A percentile compares a stretch with the other conserved stretches of the same genome.
phyloP scores from a whole-genome alignment of 2,888 invertebrate species.

The Meteorus cinctellus region DNA sequence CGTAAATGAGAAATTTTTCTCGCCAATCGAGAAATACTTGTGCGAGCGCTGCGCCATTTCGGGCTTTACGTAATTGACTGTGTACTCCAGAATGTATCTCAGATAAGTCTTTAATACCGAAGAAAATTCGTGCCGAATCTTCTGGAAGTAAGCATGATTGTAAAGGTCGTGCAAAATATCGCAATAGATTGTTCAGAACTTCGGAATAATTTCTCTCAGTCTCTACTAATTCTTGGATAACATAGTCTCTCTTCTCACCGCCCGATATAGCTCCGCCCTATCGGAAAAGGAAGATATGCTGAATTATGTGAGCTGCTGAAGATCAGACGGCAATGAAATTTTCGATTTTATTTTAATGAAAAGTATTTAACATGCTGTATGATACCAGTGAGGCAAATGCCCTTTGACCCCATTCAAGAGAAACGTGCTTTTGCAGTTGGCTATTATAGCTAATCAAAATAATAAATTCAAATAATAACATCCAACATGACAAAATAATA shows the following conservation, averaged over 20 bases:
- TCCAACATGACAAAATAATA: conserved; percentile 59
- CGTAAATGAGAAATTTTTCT: conserved; percentile 93
- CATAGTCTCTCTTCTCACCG: conserved; percentile 92
- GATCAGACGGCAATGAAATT: not conserved
- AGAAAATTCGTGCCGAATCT: conserved; percentile 88
- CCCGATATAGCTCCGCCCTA: conserved; percentile 66
- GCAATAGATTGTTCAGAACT: conserved; percentile 88
- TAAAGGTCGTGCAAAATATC: conserved; percentile 87
- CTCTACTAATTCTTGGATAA: conserved; percentile 93
- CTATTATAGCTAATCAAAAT: not conserved
- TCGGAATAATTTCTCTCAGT: conserved; percentile 98
- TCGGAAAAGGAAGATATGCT: conserved; percentile 11
- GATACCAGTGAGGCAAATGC: not conserved
- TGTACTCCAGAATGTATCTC: conserved; percentile 91
- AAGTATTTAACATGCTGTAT: conserved; percentile 18
- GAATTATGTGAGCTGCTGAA: too few species aligned
- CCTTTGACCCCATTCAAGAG: conserved; percentile 22
- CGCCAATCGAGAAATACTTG: conserved; percentile 94
- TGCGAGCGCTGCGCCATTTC: conserved; percentile 75
- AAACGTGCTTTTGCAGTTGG: conserved; percentile 16
- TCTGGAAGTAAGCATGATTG: conserved; percentile 82
- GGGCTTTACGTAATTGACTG: conserved; percentile 85
- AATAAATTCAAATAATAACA: conserved; percentile 22
- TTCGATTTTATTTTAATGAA: not conserved
- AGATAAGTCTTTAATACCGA: conserved; percentile 89